Percentiles rank a stretch among this genome's conserved stretches.
These are phyloP conservation scores for Cuniculus paca DNA, from an alignment of 2,797 vertebrate species.

Conservation along the genomic window DNA sequence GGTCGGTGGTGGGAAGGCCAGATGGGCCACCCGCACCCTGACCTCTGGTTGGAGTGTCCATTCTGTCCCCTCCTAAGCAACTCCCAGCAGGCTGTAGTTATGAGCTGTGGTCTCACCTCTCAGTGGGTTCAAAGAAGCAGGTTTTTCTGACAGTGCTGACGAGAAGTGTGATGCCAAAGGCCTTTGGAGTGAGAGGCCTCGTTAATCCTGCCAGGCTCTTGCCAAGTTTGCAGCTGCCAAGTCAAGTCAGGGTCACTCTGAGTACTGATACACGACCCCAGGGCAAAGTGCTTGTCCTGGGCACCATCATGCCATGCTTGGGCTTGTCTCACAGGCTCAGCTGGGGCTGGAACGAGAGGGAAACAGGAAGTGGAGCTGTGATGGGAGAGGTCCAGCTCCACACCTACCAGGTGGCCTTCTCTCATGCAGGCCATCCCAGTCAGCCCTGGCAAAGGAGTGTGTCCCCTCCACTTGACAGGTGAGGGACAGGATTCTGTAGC, in stretches of 20 bases:
- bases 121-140: conserved; percentile 70
- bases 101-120: neutral
- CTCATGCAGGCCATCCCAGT: fast-evolving
- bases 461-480: neutral
- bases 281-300: conserved; percentile 44
- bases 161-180: conserved; percentile 73
- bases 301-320: neutral
- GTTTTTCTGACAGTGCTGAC: conserved; percentile 79
- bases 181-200: conserved; percentile 61
- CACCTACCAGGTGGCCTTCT: fast-evolving
- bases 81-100: neutral
- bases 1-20: neutral
- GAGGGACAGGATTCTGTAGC: neutral
- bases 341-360: neutral
- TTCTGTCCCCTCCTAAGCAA: neutral
- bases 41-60: neutral
- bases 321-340: neutral
- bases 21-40: neutral
- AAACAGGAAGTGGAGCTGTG: neutral
- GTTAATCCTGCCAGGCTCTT: conserved; percentile 45
- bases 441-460: neutral
- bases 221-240: conserved; percentile 62
- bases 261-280: neutral
- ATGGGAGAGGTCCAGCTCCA: neutral
- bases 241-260: conserved; percentile 62